Conservation (phyloP, 2,113 vertebrate genomes). For the Periophthalmodon schlosseri region DNA sequence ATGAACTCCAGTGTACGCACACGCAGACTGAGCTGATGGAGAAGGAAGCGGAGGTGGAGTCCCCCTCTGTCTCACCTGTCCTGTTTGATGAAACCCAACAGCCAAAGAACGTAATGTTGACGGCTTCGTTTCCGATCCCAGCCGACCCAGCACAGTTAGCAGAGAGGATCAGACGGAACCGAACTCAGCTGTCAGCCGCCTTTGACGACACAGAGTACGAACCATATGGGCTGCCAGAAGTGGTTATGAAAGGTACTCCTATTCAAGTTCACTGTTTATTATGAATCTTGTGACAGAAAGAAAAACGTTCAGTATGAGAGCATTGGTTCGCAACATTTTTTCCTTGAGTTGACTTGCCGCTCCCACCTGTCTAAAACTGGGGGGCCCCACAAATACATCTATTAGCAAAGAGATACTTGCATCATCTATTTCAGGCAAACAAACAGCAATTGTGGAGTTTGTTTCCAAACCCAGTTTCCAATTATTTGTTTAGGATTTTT, state of each 20-base stretch:
- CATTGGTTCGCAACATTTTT: no score
- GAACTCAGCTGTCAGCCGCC: slow-evolving; percentile 77
- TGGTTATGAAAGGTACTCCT: slow-evolving; percentile 80
- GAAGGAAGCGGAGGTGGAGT: slow-evolving; percentile 14
- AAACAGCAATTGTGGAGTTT: no score
- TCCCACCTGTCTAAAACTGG: no score
- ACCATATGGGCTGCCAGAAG: slow-evolving; percentile 82
- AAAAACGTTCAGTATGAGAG: neutral
- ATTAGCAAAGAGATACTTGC: no score
- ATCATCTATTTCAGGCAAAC: no score
- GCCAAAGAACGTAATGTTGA: slow-evolving; percentile 50
- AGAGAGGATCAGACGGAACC: slow-evolving; percentile 74
- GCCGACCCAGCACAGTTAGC: slow-evolving; percentile 76
- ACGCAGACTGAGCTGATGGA: slow-evolving; percentile 60
- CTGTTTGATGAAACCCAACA: neutral
- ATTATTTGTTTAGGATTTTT: no score
- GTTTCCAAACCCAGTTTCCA: no score
- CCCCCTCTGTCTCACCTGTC: slow-evolving; percentile 40
- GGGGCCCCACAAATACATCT: no score
- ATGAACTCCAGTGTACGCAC: neutral
- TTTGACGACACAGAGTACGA: slow-evolving; percentile 82
- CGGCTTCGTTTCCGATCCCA: slow-evolving; percentile 73
- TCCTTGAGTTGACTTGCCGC: no score
- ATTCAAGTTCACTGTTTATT: neutral
- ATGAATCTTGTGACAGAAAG: neutral